These are phyloP conservation scores for Oncopodura yosiiana DNA, from an alignment of 1,140 invertebrate genomes.

Conservation along the genomic window DNA sequence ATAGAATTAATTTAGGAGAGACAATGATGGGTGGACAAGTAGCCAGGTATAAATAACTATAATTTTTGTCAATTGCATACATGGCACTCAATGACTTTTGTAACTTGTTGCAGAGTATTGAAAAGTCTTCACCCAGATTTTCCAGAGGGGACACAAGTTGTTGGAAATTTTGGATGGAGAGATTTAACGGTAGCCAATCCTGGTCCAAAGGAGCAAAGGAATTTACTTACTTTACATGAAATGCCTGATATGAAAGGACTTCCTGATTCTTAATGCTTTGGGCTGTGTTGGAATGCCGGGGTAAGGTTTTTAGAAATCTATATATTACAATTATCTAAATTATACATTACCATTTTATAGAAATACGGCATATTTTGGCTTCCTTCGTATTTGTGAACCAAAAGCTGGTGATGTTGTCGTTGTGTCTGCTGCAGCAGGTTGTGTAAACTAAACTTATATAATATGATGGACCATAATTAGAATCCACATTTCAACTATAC, in stretches of 20 bases:
- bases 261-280: conserved; percentile 3
- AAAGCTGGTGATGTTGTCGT: conserved; percentile 51
- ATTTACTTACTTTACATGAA: conserved; percentile 4
- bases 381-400: conserved; percentile 55
- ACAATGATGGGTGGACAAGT: conserved; percentile 2
- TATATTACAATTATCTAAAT: background rate
- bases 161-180: conserved; percentile 52
- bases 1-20: background rate
- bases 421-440: conserved; percentile 11
- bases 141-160: conserved; percentile 49
- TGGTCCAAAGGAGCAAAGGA: background rate
- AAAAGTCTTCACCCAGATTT: conserved; percentile 52
- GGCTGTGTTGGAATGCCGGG: conserved; percentile 33
- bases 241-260: conserved; percentile 26
- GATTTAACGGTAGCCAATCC: conserved; percentile 41
- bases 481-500: conserved; percentile 39
- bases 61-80: background rate
- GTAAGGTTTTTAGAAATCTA: background rate
- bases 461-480: conserved; percentile 44
- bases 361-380: conserved; percentile 62
- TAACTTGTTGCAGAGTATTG: conserved; percentile 38
- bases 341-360: conserved; percentile 38
- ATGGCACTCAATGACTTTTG: background rate
- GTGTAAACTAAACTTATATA: no score
- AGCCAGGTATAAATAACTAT: conserved; percentile 3